Evolutionary conservation across 2,113 vertebrate genomes (phyloP), one percentile per base, ranked within the genome.

Genomic region (Pica pica): DNA sequence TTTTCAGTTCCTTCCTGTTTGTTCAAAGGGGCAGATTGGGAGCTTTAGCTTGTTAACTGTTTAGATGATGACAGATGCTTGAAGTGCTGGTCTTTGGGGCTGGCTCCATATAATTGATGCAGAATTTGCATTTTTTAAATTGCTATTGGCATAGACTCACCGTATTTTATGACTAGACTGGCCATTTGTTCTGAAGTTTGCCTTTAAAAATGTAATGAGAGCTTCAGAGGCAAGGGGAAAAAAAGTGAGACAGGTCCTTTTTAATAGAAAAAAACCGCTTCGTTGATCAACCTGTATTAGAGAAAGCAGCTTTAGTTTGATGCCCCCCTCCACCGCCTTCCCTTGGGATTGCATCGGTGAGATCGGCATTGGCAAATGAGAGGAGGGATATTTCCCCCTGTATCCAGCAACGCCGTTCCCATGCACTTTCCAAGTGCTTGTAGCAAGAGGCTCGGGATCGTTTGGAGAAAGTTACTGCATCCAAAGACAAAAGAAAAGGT

Each of bases 1-100:
- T 83, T 87, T 91, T 78, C 65, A 46, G 6, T 53, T 88, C 90
- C 82, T 94, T 95, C 85, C 92, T 86, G 80, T 95, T 94, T 90
- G 89, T 61, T 97, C 81, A n/a, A 30, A 75, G 93, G 70, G 68
- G 57, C 61, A 82, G 67, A 74, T 20, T 4, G 49, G 46, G 65
- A 78, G 68, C 79, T 67, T 56, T n/a, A 52, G 80, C 44, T 71
- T 56, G 78, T 89, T 90, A 77, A 86, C 89, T 57, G 47, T 92
- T 94, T 44, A 74, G 56, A 10, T 59, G 64, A 39, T 56, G 75
- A 23, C 61, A 65, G 56, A n/a, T 47, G 82, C 50, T 93, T 60
- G 35, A 84, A 67, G 59, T 56, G 84, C 83, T 95, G 80, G 46
- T 53, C 55, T 90, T 69, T 68, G 76, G 90, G 92, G 57, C 89